These are phyloP conservation scores for Drosophila mulleri DNA, from an alignment of 2,888 invertebrate genomes.

Conservation along the genomic window DNA sequence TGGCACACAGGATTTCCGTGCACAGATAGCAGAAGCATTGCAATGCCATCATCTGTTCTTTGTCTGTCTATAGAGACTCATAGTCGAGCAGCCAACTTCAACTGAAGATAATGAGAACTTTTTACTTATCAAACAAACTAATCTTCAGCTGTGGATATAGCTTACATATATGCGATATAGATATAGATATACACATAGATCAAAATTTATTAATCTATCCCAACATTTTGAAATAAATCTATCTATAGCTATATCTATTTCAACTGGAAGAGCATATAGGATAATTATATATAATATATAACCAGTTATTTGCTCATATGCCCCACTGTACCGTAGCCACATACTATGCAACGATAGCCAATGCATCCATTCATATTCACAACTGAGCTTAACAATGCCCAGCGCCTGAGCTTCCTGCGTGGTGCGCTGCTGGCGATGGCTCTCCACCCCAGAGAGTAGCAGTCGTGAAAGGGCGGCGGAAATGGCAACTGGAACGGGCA, in stretches of 20 bases:
- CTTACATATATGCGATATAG: no score
- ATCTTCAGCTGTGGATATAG: no score
- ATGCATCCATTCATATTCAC: slow-evolving; percentile 58
- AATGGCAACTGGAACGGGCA: slow-evolving; percentile 28
- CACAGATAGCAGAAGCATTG: slow-evolving; percentile 54
- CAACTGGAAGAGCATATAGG: not conserved
- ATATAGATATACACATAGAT: no score
- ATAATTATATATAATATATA: not conserved
- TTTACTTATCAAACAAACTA: no score
- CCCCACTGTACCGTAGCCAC: slow-evolving; percentile 26
- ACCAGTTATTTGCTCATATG: not conserved
- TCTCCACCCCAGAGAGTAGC: slow-evolving; percentile 27
- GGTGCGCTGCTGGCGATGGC: slow-evolving; percentile 24
- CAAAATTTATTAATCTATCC: not conserved
- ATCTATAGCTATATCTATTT: not conserved
- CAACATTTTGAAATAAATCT: not conserved
- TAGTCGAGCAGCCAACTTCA: slow-evolving; percentile 43
- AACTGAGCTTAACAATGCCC: slow-evolving; percentile 49
- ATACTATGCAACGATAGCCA: slow-evolving; percentile 20
- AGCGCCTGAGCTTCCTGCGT: slow-evolving; percentile 47
- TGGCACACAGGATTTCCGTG: slow-evolving; percentile 67
- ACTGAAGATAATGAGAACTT: not conserved
- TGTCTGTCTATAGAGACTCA: slow-evolving; percentile 22
- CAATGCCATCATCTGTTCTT: slow-evolving; percentile 21
- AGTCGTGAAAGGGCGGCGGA: slow-evolving; percentile 34